These are phyloP conservation scores for Motacilla tschutschensis DNA, from an alignment of 2,113 vertebrate species.

Conservation along the genomic window DNA sequence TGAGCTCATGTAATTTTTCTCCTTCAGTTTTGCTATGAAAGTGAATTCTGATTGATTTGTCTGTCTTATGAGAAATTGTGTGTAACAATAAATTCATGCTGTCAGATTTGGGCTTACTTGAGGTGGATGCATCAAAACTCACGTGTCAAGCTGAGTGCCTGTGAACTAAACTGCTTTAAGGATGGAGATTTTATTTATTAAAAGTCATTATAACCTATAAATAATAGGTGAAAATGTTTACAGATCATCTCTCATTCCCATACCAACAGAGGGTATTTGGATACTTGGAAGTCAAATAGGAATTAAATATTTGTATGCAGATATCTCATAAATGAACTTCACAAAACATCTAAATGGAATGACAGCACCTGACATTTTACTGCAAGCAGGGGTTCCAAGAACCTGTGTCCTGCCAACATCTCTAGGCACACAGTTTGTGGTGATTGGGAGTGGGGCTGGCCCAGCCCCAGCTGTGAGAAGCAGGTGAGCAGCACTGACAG, in stretches of 20 bases:
- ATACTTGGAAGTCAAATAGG: not conserved
- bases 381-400: not conserved
- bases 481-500: not conserved
- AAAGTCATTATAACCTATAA: not conserved
- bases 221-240: not conserved
- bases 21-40: not conserved
- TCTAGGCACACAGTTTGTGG: not conserved
- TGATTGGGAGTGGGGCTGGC: not conserved
- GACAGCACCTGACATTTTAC: not conserved
- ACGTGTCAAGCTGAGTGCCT: fast-evolving
- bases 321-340: not conserved
- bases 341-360: not conserved
- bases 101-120: not conserved
- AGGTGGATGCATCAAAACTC: not conserved
- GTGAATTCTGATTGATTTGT: slow-evolving; percentile 13
- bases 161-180: not conserved
- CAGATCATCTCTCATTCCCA: not conserved
- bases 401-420: not conserved
- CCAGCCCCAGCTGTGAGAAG: not conserved
- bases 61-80: not conserved
- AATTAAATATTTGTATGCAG: not conserved
- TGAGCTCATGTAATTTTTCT: not conserved
- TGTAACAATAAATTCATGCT: not conserved
- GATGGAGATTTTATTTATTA: not conserved
- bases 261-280: not conserved